A percentile compares a stretch with the other conserved stretches of the same genome.
These are phyloP conservation scores for Tenrec ecaudatus DNA, from an alignment of 2,113 vertebrate species.

Conservation along the genomic window DNA sequence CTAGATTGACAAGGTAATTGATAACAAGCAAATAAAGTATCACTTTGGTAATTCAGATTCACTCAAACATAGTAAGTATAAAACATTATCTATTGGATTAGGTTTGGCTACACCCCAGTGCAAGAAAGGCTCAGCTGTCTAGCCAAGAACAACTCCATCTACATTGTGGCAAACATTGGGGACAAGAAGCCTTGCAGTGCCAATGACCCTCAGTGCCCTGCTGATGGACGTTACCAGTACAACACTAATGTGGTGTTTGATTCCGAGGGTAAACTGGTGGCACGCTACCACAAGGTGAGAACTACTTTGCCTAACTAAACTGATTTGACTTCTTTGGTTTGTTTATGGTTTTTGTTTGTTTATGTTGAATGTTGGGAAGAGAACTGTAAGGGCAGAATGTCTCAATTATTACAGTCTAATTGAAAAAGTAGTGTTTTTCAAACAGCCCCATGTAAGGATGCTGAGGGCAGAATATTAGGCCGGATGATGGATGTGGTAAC, in stretches of 20 bases:
- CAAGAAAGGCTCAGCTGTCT: conserved; percentile 89
- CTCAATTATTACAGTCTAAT: not conserved
- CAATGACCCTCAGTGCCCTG: conserved; percentile 69
- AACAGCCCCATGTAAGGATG: not conserved
- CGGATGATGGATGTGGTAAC: not conserved
- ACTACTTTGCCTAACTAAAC: not conserved
- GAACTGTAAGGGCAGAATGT: not conserved
- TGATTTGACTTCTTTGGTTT: not conserved
- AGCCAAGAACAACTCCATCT: conserved; percentile 86
- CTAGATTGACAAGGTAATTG: not conserved
- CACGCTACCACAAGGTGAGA: conserved; percentile 81
- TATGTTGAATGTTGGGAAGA: not conserved
- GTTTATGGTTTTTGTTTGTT: not conserved
- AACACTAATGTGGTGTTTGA: conserved; percentile 82
- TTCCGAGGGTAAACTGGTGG: conserved; percentile 78
- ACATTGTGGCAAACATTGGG: conserved; percentile 89
- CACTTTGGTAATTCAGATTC: conserved; percentile 14
- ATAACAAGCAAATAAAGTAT: not conserved
- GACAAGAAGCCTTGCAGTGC: conserved; percentile 75
- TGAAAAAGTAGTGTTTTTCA: not conserved
- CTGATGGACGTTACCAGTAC: conserved; percentile 75
- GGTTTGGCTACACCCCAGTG: conserved; percentile 68
- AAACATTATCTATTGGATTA: conserved; percentile 27
- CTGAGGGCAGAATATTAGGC: not conserved
- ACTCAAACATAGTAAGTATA: not conserved